Percentiles rank a stretch among this genome's conserved stretches.
phyloP scores from a whole-genome alignment of 2,797 vertebrate genomes.

The Tachyglossus aculeatus region DNA sequence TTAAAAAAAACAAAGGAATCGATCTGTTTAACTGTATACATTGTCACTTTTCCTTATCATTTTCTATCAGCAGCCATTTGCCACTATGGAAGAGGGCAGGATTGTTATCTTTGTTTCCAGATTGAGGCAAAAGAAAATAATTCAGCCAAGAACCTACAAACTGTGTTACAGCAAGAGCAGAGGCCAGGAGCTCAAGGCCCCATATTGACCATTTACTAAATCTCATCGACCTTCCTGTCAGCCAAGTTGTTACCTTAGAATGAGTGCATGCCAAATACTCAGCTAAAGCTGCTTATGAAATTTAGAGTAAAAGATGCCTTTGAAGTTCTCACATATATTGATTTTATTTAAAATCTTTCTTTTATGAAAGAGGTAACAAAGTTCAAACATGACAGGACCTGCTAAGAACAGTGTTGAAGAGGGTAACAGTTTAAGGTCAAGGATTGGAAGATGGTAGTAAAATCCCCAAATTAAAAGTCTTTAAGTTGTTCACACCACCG shows the following conservation, averaged over 20 bases:
- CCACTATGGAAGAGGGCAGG: no score
- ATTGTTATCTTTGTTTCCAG: conserved; percentile 4
- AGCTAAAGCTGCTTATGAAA: conserved; percentile 17
- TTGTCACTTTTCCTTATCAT: no score
- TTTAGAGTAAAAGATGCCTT: conserved; percentile 5
- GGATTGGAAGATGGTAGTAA: neutral
- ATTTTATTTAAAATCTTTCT: neutral
- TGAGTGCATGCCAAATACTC: conserved; percentile 22
- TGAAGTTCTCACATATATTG: neutral
- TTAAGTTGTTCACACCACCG: no score
- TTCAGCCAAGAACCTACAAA: neutral
- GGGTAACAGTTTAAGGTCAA: neutral
- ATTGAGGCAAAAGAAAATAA: neutral
- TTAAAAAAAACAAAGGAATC: neutral
- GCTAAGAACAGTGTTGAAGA: neutral
- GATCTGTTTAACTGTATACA: conserved; percentile 13
- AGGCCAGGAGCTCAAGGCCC: neutral
- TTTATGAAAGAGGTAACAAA: conserved; percentile 11
- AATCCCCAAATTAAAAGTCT: neutral
- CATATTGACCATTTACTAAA: conserved; percentile 10
- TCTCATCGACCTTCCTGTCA: neutral
- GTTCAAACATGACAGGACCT: neutral
- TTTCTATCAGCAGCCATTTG: no score
- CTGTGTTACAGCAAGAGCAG: neutral
- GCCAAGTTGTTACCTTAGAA: conserved; percentile 13